phyloP scores from a whole-genome alignment of 2,888 invertebrate genomes.

The Orthosia incerta region DNA sequence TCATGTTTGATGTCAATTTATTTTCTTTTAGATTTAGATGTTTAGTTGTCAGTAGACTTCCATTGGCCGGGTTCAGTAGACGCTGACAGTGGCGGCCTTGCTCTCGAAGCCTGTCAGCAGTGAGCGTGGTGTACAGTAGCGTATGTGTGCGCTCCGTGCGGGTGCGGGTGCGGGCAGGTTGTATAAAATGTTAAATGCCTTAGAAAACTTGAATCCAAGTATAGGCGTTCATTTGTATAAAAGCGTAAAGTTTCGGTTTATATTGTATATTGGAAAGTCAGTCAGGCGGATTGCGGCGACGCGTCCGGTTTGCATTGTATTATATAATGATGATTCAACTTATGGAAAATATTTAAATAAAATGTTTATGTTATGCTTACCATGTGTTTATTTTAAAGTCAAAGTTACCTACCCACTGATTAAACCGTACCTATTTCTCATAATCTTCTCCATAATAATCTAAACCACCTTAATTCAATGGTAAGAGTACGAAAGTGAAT shows the following conservation, averaged over 20 bases:
- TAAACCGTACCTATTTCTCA: no score
- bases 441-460: no score
- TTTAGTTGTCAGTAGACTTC: conserved; percentile 29
- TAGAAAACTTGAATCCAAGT: conserved; percentile 64
- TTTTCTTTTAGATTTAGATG: conserved; percentile 49
- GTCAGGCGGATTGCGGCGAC: conserved; percentile 44
- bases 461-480: no score
- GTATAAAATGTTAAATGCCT: conserved; percentile 79
- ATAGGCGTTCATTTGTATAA: conserved; percentile 67
- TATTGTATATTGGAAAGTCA: conserved; percentile 77
- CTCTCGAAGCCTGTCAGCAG: not conserved
- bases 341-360: conserved; percentile 87
- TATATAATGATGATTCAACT: conserved; percentile 81
- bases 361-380: conserved; percentile 89
- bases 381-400: conserved; percentile 56
- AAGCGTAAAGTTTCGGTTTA: conserved; percentile 65
- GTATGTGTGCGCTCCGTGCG: conserved; percentile 15
- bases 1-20: conserved; percentile 43
- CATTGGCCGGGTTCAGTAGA: not conserved
- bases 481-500: no score
- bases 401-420: not conserved
- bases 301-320: conserved; percentile 79
- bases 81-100: not conserved
- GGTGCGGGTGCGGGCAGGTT: no score
- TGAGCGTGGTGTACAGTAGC: not conserved